Evolutionary conservation across 2,888 invertebrate genomes (phyloP).

Genomic region (Cybosia mesomella): DNA sequence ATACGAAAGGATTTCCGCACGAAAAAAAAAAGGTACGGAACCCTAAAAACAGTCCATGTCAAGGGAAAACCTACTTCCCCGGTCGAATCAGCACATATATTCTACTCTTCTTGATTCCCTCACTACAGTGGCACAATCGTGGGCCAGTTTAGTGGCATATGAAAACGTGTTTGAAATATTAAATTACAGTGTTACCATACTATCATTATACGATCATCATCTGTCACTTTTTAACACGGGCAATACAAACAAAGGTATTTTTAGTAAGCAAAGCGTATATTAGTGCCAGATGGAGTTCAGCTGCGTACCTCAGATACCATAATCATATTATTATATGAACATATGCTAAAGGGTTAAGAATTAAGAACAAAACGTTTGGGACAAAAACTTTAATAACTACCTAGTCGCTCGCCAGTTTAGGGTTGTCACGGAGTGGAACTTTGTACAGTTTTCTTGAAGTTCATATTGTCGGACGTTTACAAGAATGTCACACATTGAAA

Average conservation of each 20-base stretch:
- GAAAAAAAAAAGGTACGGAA: no score
- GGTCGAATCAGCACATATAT: no score
- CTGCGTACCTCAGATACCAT: conserved; percentile 24
- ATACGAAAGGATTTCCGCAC: no score
- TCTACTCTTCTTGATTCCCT: no score
- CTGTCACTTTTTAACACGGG: conserved; percentile 18
- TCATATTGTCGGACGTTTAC: no score
- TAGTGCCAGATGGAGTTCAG: conserved; percentile 23
- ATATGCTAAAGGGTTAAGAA: conserved; percentile 26
- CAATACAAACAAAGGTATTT: conserved; percentile 17
- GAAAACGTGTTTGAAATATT: conserved; percentile 14
- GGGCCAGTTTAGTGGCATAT: background rate
- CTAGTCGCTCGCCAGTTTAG: background rate
- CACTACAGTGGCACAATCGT: no score
- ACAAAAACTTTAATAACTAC: conserved; percentile 14
- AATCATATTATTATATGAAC: conserved; percentile 17
- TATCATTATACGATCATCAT: conserved; percentile 36
- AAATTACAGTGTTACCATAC: conserved; percentile 16
- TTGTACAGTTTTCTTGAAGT: no score
- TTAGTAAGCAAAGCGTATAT: conserved; percentile 18
- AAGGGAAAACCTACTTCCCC: no score
- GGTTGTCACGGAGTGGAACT: conserved; percentile 8
- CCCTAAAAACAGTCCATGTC: no score
- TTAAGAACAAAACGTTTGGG: conserved; percentile 14
- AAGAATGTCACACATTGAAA: no score